phyloP scores from a whole-genome alignment of 2,797 vertebrate genomes.

The Tokudaia tokunoshimensis region DNA sequence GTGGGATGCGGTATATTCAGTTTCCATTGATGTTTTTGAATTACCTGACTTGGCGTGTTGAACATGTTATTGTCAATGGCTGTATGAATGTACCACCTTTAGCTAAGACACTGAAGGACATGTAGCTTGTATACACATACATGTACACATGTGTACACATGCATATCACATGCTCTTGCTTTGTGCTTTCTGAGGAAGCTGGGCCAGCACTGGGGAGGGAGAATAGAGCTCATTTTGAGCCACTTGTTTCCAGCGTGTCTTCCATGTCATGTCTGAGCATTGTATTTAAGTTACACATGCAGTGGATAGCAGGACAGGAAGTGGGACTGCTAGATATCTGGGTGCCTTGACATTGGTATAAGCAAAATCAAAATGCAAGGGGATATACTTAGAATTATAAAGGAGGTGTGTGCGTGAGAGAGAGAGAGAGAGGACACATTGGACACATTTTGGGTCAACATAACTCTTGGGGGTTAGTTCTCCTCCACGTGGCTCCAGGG shows the following conservation, averaged over 20 bases:
- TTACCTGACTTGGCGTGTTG: neutral
- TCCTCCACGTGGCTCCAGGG: neutral
- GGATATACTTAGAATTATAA: neutral
- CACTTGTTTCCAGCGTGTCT: neutral
- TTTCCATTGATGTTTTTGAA: neutral
- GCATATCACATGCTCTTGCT: neutral
- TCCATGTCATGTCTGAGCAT: neutral
- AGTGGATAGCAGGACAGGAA: neutral
- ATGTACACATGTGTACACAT: neutral
- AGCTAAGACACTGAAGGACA: neutral
- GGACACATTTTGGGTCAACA: neutral
- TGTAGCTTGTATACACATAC: neutral
- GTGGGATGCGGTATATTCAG: no score
- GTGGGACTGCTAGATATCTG: neutral
- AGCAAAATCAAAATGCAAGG: neutral
- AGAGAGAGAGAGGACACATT: no score
- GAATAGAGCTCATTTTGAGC: neutral
- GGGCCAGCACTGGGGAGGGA: neutral
- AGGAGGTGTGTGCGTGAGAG: no score
- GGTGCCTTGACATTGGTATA: neutral
- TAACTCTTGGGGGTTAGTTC: neutral
- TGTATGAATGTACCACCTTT: neutral
- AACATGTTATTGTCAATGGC: neutral
- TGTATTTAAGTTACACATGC: neutral
- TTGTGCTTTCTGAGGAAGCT: neutral